phyloP scores from a whole-genome alignment of 2,113 vertebrate genomes.

The Henicopernis longicauda region DNA sequence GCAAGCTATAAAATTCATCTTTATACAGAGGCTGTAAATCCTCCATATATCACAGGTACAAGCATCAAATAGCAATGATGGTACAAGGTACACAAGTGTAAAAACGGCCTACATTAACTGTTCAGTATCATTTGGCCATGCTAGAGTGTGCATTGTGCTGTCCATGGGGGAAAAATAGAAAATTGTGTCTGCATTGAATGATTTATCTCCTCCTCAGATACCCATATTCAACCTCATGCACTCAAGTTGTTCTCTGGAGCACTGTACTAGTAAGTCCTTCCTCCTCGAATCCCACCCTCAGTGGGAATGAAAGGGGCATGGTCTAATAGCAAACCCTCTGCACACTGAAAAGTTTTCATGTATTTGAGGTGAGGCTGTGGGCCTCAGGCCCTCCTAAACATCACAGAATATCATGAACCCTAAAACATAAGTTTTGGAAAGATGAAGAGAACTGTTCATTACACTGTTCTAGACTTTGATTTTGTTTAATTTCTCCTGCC shows the following conservation, averaged over 20 bases:
- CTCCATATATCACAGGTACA: background rate
- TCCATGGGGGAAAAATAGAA: fast-evolving
- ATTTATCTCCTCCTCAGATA: background rate
- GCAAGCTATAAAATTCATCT: background rate
- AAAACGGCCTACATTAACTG: background rate
- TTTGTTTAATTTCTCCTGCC: background rate
- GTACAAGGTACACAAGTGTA: background rate
- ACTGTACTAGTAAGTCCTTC: background rate
- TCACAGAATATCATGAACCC: background rate
- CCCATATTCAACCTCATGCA: background rate
- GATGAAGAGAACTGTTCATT: background rate
- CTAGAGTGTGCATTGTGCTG: background rate
- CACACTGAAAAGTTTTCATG: background rate
- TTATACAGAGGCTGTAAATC: background rate
- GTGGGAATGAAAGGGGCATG: fast-evolving
- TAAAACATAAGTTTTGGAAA: background rate
- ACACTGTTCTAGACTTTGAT: background rate
- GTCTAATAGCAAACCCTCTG: background rate
- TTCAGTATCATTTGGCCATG: background rate
- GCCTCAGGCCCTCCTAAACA: background rate
- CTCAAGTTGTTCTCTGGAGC: background rate
- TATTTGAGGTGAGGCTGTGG: background rate
- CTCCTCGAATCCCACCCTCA: background rate
- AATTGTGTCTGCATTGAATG: background rate
- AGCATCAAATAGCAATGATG: background rate